These are phyloP conservation scores for Erethizon dorsatum DNA, from an alignment of 2,797 vertebrate genomes.

Conservation along the genomic window DNA sequence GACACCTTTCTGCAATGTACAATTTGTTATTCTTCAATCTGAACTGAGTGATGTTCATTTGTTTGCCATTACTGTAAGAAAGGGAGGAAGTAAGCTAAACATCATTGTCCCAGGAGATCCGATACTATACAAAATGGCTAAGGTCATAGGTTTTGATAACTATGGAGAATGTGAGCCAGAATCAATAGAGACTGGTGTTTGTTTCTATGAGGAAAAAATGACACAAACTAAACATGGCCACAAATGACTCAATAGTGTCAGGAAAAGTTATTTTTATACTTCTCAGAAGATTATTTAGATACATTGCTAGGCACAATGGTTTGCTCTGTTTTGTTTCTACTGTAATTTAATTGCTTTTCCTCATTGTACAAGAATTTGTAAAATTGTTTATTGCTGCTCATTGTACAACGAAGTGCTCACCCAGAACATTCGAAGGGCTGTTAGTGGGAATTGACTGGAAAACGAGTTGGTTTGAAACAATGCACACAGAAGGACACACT, in stretches of 20 bases:
- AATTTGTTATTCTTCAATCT: background rate
- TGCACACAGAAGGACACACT: background rate
- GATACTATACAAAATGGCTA: background rate
- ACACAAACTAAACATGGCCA: background rate
- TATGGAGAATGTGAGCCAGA: background rate
- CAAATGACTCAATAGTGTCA: background rate
- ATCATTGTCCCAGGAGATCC: slow-evolving; percentile 19
- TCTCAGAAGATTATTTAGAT: slow-evolving; percentile 32
- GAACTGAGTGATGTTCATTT: background rate
- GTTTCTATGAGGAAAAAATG: background rate
- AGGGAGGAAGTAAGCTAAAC: background rate
- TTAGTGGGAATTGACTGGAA: background rate
- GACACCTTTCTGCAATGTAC: background rate
- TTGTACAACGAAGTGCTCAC: background rate
- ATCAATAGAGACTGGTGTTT: slow-evolving; percentile 24
- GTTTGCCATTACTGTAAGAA: background rate
- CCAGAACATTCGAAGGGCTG: background rate
- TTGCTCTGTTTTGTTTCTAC: background rate
- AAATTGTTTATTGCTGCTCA: background rate
- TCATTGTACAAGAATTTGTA: slow-evolving; percentile 12
- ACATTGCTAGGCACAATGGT: background rate
- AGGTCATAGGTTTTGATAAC: slow-evolving; percentile 28
- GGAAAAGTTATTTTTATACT: slow-evolving; percentile 49
- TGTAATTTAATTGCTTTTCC: slow-evolving; percentile 42
- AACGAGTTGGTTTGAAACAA: background rate